Evolutionary conservation across 2,888 invertebrate species (phyloP), one percentile per base, ranked within the genome.

Genomic region (Volucella zonaria): DNA sequence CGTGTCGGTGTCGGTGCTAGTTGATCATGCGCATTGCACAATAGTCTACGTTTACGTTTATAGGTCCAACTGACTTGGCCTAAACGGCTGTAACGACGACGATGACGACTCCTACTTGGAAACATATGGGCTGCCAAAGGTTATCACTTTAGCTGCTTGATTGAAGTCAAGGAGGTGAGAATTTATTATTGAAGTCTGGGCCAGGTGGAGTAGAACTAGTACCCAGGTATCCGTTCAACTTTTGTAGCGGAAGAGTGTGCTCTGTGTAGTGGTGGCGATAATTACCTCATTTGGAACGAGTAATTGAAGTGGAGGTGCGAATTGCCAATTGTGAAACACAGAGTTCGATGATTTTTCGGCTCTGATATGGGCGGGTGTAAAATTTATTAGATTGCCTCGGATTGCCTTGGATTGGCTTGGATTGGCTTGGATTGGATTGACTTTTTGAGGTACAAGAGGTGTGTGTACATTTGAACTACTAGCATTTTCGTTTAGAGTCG

Each of bases 251-350:
- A 45, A 64, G 51, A 51, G 62, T 42, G 43, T 67, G 47, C 62
- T 14, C 10, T 8, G 14, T 23, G 45, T 64, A 51, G 61, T 56
- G 77, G 23, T 71, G 68, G 83, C 76, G 85, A 85, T 85, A 85
- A 85, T 85, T 85, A 85, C 85, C 85, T 85, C 85, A 85, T 81
- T 85, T 85, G 85, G 85, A 81, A 81, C 81, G 73, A 58, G 76
- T 85, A 85, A 85, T 85, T 81, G 85, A 81, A 85, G 76, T 81
- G 43, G 85, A 85, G 85, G 85, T 85, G 85, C 85, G 85, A 85
- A 85, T 68, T 81, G 81, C 68, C 85, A 81, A 85, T 85, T 85
- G 85, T 52, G 81, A 77, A 85, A 85, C 64, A 47, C 49, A 67
- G 76, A 77, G 64, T 81, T 61, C 73, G 73, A 81, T 81, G 71